A percentile compares a stretch with the other conserved stretches of the same genome.
Evolutionary conservation across 2,888 invertebrate species (phyloP).

Genomic region (Lasius fuliginosus): DNA sequence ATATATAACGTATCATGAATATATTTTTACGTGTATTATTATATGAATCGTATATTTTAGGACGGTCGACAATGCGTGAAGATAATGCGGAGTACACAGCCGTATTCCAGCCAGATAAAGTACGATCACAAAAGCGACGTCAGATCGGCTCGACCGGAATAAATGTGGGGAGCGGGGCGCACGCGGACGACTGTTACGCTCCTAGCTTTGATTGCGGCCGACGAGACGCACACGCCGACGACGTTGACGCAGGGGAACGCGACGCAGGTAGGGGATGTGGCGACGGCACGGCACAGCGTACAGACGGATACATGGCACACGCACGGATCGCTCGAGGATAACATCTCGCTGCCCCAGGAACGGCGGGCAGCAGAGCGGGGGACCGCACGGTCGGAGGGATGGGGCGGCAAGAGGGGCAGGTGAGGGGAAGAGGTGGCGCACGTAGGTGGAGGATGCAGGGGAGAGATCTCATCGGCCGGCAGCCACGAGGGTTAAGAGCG

Average conservation of each 20-base stretch:
- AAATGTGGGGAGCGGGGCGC: neutral
- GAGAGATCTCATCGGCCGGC: conserved; percentile 56
- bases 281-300: conserved; percentile 70
- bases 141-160: conserved; percentile 6
- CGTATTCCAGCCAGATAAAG: neutral
- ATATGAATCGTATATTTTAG: neutral
- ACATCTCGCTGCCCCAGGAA: conserved; percentile 70
- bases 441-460: conserved; percentile 48
- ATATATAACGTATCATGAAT: neutral
- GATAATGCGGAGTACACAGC: neutral
- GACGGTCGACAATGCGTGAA: neutral
- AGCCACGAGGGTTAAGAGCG: conserved; percentile 38
- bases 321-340: conserved; percentile 74
- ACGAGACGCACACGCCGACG: conserved; percentile 71
- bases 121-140: neutral
- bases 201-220: conserved; percentile 73
- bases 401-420: neutral
- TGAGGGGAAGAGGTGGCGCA: conserved; percentile 15
- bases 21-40: neutral
- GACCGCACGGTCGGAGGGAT: neutral
- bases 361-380: conserved; percentile 45
- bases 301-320: conserved; percentile 72
- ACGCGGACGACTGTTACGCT: conserved; percentile 50
- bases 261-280: conserved; percentile 76
- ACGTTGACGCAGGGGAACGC: conserved; percentile 61